These are phyloP conservation scores for Candoia aspera DNA, from an alignment of 2,113 vertebrate genomes.

Conservation along the genomic window DNA sequence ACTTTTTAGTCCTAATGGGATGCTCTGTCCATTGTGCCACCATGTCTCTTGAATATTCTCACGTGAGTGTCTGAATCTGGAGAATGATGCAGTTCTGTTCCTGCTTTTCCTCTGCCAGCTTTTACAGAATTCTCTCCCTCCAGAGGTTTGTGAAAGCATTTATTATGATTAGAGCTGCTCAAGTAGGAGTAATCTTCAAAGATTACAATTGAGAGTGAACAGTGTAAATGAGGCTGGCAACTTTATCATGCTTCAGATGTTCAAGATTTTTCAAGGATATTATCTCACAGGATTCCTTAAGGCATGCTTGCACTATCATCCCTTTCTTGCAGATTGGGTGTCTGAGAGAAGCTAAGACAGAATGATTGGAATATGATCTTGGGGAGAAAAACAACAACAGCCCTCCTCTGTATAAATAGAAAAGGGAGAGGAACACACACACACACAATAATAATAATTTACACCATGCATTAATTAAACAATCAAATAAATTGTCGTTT, in stretches of 20 bases:
- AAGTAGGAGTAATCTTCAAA: neutral
- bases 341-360: neutral
- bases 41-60: neutral
- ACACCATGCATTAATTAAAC: neutral
- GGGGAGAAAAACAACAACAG: neutral
- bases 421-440: neutral
- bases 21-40: neutral
- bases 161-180: neutral
- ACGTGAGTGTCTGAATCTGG: neutral
- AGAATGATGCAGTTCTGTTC: neutral
- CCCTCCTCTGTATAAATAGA: neutral
- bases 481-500: conserved; percentile 18
- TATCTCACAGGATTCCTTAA: neutral
- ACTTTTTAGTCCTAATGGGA: neutral
- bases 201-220: neutral
- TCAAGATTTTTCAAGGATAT: neutral
- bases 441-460: neutral
- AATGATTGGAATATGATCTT: neutral
- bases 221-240: neutral
- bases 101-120: neutral
- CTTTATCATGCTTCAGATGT: neutral
- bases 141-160: neutral
- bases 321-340: neutral
- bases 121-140: neutral
- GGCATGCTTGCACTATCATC: neutral